A percentile compares a stretch with the other conserved stretches of the same genome.
phyloP scores from a whole-genome alignment of 2,888 invertebrate genomes.

The Argyresthia goedartella region DNA sequence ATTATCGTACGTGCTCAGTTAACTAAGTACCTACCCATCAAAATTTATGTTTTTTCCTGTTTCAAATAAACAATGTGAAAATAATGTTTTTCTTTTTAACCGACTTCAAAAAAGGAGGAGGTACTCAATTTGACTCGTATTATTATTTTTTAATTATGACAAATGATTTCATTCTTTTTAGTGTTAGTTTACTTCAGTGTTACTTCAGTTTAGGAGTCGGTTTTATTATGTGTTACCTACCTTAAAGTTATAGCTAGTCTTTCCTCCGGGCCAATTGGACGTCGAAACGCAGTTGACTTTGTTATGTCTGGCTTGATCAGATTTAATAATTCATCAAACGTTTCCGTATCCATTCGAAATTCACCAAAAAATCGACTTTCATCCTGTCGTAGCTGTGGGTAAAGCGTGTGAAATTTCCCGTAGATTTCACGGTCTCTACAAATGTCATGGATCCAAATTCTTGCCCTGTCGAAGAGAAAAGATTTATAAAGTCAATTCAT shows the following conservation, averaged over 20 bases:
- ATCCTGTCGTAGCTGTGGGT: too few relatives aligned
- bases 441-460: slow-evolving; percentile 8
- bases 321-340: slow-evolving; percentile 5
- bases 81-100: slow-evolving; percentile 8
- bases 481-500: too few relatives aligned
- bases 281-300: slow-evolving; percentile 11
- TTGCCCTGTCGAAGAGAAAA: slow-evolving; percentile 3
- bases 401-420: slow-evolving; percentile 8
- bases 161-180: neutral
- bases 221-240: neutral
- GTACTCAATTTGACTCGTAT: neutral
- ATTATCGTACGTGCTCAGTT: too few relatives aligned
- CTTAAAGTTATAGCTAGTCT: slow-evolving; percentile 10
- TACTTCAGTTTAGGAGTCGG: neutral
- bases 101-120: neutral
- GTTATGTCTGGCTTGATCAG: slow-evolving; percentile 9
- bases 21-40: too few relatives aligned
- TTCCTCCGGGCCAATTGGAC: slow-evolving; percentile 12
- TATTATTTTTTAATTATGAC: neutral
- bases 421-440: slow-evolving; percentile 8
- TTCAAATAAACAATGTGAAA: neutral
- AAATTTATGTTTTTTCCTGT: too few relatives aligned
- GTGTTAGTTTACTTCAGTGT: neutral
- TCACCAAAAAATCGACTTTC: too few relatives aligned
- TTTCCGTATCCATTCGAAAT: too few relatives aligned